phyloP scores from a whole-genome alignment of 2,888 invertebrate species.

The Chalcis sispes region DNA sequence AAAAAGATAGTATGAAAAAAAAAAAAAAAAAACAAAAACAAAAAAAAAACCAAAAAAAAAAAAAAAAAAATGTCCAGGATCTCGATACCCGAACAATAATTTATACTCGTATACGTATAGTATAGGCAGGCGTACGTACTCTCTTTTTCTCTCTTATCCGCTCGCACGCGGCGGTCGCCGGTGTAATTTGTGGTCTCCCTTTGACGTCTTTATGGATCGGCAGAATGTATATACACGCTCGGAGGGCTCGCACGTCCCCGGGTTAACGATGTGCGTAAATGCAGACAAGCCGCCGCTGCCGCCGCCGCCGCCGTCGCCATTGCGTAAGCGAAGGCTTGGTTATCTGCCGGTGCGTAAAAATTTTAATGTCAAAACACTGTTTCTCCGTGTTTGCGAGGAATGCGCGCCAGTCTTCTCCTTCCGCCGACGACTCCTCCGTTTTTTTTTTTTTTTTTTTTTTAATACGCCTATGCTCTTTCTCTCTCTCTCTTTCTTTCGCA shows the following conservation, averaged over 20 bases:
- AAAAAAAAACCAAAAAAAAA: no score
- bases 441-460: slow-evolving; percentile 19
- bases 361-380: slow-evolving; percentile 51
- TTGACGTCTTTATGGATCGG: slow-evolving; percentile 65
- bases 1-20: no score
- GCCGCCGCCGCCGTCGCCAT: neutral
- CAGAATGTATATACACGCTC: slow-evolving; percentile 39
- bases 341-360: slow-evolving; percentile 41
- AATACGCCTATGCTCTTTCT: no score
- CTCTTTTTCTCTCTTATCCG: no score
- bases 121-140: no score
- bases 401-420: neutral
- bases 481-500: no score
- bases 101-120: slow-evolving; percentile 60
- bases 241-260: neutral
- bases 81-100: slow-evolving; percentile 59
- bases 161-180: slow-evolving; percentile 25
- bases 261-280: slow-evolving; percentile 55
- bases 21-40: neutral
- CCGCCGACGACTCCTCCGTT: neutral
- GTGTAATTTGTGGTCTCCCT: slow-evolving; percentile 63
- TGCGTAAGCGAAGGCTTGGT: neutral
- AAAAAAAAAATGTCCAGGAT: no score
- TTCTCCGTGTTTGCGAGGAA: slow-evolving; percentile 15
- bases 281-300: slow-evolving; percentile 23